phyloP scores from a whole-genome alignment of 2,797 vertebrate species.

The Falco peregrinus region DNA sequence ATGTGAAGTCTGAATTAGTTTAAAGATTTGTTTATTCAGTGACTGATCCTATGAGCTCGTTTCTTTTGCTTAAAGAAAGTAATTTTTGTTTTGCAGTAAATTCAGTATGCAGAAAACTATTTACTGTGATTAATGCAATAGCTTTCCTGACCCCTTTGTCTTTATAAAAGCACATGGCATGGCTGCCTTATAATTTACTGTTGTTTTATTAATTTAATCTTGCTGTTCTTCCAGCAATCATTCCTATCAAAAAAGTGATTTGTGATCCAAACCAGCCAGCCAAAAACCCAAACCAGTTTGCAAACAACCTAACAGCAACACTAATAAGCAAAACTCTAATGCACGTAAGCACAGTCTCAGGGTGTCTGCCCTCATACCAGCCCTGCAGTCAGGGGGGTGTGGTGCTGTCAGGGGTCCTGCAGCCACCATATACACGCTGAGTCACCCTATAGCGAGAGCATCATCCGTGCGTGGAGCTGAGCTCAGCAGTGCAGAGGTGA shows the following conservation, averaged over 20 bases:
- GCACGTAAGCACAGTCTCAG: rapidly evolving
- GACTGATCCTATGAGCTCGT: neutral
- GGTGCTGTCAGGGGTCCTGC: neutral
- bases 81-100: neutral
- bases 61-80: neutral
- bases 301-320: neutral
- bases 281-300: neutral
- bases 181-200: neutral
- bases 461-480: rapidly evolving
- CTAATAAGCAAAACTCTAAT: rapidly evolving
- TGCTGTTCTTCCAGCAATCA: neutral
- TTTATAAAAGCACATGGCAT: neutral
- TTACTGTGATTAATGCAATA: neutral
- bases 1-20: neutral
- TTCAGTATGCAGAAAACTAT: neutral
- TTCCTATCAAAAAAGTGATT: neutral
- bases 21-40: neutral
- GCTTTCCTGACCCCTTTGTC: neutral
- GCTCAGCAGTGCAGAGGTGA: rapidly evolving
- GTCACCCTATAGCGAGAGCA: rapidly evolving
- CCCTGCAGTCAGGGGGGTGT: neutral
- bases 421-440: too few species aligned
- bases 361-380: too few species aligned
- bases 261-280: neutral
- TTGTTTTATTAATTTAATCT: neutral